These are phyloP conservation scores for Drosophila jambulina DNA, from an alignment of 1,140 invertebrate genomes.

Conservation along the genomic window DNA sequence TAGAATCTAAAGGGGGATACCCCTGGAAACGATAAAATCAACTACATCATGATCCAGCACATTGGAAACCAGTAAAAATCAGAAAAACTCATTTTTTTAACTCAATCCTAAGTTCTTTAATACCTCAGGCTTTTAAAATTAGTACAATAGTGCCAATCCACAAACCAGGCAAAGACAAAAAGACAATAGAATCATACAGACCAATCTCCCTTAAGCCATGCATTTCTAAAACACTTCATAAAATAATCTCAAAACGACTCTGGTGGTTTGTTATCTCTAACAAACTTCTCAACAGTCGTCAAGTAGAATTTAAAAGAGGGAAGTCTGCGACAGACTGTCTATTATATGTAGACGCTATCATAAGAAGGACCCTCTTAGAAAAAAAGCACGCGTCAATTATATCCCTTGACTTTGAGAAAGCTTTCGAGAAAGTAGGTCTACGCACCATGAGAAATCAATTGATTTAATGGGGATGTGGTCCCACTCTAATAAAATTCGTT, in stretches of 20 bases:
- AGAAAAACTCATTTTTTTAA: not conserved
- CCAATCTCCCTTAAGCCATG: not conserved
- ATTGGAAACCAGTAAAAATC: too few relatives aligned
- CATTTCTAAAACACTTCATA: not conserved
- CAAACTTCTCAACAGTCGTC: conserved; percentile 11
- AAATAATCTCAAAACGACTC: not conserved
- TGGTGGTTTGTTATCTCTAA: too few relatives aligned
- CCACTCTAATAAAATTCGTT: not conserved
- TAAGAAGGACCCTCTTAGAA: too few relatives aligned
- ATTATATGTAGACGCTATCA: not conserved
- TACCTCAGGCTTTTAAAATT: not conserved
- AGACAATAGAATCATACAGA: not conserved
- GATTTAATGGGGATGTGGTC: not conserved
- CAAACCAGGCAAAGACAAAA: not conserved
- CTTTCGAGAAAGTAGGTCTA: not conserved
- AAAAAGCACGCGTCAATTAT: too few relatives aligned
- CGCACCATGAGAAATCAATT: not conserved
- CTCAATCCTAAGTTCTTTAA: not conserved
- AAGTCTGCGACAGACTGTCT: conserved; percentile 13
- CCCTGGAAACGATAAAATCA: too few relatives aligned
- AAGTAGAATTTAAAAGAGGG: conserved; percentile 2
- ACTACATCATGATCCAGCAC: too few relatives aligned
- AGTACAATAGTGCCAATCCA: not conserved
- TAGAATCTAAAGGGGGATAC: too few relatives aligned
- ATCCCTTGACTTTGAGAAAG: too few relatives aligned